A percentile compares a stretch with the other conserved stretches of the same genome.
These are phyloP conservation scores for Pollenia griseotomentosa DNA, from an alignment of 2,888 invertebrate genomes.

Conservation along the genomic window DNA sequence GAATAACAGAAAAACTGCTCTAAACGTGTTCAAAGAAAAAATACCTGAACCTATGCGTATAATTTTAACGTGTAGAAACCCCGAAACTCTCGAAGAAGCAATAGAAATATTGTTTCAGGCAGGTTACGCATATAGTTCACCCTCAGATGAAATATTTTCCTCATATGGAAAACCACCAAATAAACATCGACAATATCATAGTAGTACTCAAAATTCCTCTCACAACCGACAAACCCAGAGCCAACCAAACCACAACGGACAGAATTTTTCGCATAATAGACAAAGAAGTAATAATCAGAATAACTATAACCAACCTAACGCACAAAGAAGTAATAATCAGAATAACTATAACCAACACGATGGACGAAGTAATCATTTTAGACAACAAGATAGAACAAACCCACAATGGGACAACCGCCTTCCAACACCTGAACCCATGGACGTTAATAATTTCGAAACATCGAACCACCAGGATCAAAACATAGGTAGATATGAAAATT, in stretches of 20 bases:
- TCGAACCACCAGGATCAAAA: conserved; percentile 6
- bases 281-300: not conserved
- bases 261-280: conserved; percentile 5
- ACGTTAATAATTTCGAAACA: conserved; percentile 23
- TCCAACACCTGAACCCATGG: conserved; percentile 29
- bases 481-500: conserved; percentile 2
- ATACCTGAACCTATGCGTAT: conserved; percentile 46
- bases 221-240: not conserved
- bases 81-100: conserved; percentile 59
- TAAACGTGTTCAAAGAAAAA: conserved; percentile 18
- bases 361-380: conserved; percentile 16
- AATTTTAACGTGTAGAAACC: conserved; percentile 60
- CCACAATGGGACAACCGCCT: conserved; percentile 20
- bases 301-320: not conserved
- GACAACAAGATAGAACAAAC: conserved; percentile 23
- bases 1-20: not conserved
- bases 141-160: conserved; percentile 3
- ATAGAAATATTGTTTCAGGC: conserved; percentile 63
- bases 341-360: conserved; percentile 20
- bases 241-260: not conserved
- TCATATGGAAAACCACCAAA: not conserved
- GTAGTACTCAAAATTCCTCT: conserved; percentile 16
- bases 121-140: conserved; percentile 52
- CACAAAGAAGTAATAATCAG: conserved; percentile 14
- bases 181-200: conserved; percentile 7